Evolutionary conservation across 2,113 vertebrate genomes (phyloP), one percentile per base, ranked within the genome.

Genomic region (Nansenia antarctica): DNA sequence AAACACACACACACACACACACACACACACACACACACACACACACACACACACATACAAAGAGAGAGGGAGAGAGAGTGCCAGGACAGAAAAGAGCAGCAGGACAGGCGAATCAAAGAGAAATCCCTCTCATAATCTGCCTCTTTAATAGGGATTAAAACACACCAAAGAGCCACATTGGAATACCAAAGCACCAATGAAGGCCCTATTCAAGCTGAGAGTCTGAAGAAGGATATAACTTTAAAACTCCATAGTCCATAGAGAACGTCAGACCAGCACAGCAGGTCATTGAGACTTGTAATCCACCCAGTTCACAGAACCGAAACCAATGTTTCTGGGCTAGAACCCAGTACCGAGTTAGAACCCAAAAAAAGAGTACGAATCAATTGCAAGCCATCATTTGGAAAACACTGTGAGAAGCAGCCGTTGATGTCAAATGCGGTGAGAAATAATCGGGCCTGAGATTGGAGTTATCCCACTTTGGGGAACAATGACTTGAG

Each of bases 51-150:
- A 45, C 7, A n/a, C n/a, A n/a, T n/a, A n/a, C n/a, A n/a, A n/a
- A n/a, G n/a, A n/a, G n/a, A n/a, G n/a, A n/a, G n/a, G n/a, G n/a
- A n/a, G n/a, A n/a, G n/a, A n/a, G n/a, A n/a, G n/a, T n/a, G n/a
- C n/a, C n/a, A n/a, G n/a, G 49, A 53, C 49, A 53, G 49, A 53
- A 53, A 53, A 53, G 49, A 53, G 49, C 49, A 53, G 49, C 22
- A n/a, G 49, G 49, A 53, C 49, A 53, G 49, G 49, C 8, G 49
- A 53, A 53, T 53, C 49, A 53, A 53, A 53, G 49, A 53, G 18
- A 53, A 53, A 53, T 53, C 49, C 49, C 49, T 22, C 8, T 8
- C 49, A 53, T 53, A 53, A 53, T 53, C 49, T 53, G 49, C 15
- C 49, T 53, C 49, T 53, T 53, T 53, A 53, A 53, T 53, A 20